These are phyloP conservation scores for Drosophila sulfurigaster DNA, from an alignment of 1,140 invertebrate genomes.

Conservation along the genomic window DNA sequence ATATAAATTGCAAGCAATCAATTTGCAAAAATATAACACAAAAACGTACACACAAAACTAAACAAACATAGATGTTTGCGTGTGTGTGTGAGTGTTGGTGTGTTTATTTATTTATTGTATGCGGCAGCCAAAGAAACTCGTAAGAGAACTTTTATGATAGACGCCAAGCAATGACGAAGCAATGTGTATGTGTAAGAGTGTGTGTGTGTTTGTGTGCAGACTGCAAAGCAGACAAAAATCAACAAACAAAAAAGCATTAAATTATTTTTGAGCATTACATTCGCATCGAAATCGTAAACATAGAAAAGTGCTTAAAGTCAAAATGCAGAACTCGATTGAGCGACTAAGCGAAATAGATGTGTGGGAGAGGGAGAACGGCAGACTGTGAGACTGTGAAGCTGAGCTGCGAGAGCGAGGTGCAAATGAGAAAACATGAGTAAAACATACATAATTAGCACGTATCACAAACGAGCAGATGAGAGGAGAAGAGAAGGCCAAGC, in stretches of 20 bases:
- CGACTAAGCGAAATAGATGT: background rate
- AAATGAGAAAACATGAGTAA: conserved; percentile 26
- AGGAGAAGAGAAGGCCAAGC: conserved; percentile 37
- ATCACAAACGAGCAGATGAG: conserved; percentile 22
- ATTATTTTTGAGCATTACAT: conserved; percentile 54
- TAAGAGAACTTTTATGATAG: conserved; percentile 55
- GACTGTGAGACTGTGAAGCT: background rate
- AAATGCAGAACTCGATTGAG: conserved; percentile 18
- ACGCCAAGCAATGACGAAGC: conserved; percentile 28
- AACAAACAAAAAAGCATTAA: conserved; percentile 44
- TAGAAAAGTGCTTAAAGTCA: conserved; percentile 52
- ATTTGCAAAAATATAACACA: conserved; percentile 52
- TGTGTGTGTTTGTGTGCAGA: conserved; percentile 13
- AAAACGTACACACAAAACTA: conserved; percentile 11
- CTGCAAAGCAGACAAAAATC: conserved; percentile 24
- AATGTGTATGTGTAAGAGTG: conserved; percentile 1
- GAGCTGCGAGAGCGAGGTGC: conserved; percentile 10
- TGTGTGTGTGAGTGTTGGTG: conserved; percentile 7
- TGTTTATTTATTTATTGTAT: conserved; percentile 9
- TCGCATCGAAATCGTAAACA: conserved; percentile 37
- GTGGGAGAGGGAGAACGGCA: background rate
- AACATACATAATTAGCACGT: conserved; percentile 45
- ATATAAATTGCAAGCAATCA: conserved; percentile 79
- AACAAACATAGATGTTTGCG: conserved; percentile 3
- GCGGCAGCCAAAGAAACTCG: conserved; percentile 20